Evolutionary conservation across 2,888 invertebrate genomes (phyloP), one percentile per base, ranked within the genome.

Genomic region (Apodemia zela): DNA sequence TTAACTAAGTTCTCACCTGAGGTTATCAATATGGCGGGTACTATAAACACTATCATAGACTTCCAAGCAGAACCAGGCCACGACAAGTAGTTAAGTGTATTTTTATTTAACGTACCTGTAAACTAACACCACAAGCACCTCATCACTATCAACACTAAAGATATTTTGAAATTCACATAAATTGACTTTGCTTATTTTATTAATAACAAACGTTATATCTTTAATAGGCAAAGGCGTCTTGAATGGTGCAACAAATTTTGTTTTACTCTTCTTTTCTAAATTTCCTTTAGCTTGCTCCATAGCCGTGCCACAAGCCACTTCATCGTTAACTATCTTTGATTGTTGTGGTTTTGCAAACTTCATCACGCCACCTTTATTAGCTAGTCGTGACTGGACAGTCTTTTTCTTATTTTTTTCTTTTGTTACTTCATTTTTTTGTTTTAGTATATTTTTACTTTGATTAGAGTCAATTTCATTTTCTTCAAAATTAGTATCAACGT

Each of bases 291-390:
- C 60, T 64, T 29, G n/a, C 42, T 42, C 57, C 47, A 58, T 49
- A 25, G 45, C 21, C 60, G 1, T 21, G 11, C 58, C 47, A n/a
- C n/a, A 29, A 17, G 42, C 2, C 15, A 35, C 18, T 61, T 66
- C 66, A 63, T 59, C 35, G 15, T 47, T 54, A 60, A 47, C 57
- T 21, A 49, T 59, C 42, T 61, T 62, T 42, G 54, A 35, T 13
- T 65, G 45, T 69, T 75, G 74, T 7, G 87, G 85, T 66, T 81
- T 87, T 25, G 69, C 68, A 66, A 76, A 90, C 70, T 89, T 90
- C 89, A 90, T 88, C 33, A 83, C 68, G 1, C 89, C 89, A 65
- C 75, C 80, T 73, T 82, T 87, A 64, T 90, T 89, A 2, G 80
- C 75, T 61, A 90, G 69, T 67, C 78, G 78, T 3, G 89, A 71